These are phyloP conservation scores for Sialis lutaria DNA, from an alignment of 2,888 invertebrate species.

Conservation along the genomic window DNA sequence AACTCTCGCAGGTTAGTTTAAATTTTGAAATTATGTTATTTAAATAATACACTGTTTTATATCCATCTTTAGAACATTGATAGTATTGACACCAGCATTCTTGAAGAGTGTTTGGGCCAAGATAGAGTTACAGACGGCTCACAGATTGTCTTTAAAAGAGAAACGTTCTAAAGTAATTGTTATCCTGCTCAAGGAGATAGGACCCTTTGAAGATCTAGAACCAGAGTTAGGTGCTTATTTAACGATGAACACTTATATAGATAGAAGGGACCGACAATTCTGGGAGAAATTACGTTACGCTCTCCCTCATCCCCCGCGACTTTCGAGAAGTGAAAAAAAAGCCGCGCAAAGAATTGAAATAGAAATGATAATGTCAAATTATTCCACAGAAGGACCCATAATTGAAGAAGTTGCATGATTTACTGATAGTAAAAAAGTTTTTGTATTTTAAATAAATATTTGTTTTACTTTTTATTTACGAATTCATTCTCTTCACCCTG, in stretches of 20 bases:
- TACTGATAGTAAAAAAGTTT: too few relatives aligned
- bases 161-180: conserved; percentile 53
- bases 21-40: too few relatives aligned
- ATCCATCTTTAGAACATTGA: conserved; percentile 29
- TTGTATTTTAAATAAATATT: too few relatives aligned
- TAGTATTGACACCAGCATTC: conserved; percentile 53
- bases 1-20: conserved; percentile 35
- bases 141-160: conserved; percentile 49
- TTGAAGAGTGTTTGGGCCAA: conserved; percentile 58
- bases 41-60: too few relatives aligned
- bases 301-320: conserved; percentile 37
- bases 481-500: too few relatives aligned
- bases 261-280: conserved; percentile 70
- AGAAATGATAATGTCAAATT: too few relatives aligned
- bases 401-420: too few relatives aligned
- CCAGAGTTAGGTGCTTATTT: conserved; percentile 52
- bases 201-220: conserved; percentile 38
- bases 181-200: conserved; percentile 52
- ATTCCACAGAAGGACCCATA: too few relatives aligned
- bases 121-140: conserved; percentile 58
- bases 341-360: too few relatives aligned
- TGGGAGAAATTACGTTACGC: conserved; percentile 65
- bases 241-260: conserved; percentile 59
- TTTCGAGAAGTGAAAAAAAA: background rate
- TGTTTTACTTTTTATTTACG: too few relatives aligned